Evolutionary conservation across 2,113 vertebrate genomes (phyloP).

Genomic region (Gymnorhina tibicen): DNA sequence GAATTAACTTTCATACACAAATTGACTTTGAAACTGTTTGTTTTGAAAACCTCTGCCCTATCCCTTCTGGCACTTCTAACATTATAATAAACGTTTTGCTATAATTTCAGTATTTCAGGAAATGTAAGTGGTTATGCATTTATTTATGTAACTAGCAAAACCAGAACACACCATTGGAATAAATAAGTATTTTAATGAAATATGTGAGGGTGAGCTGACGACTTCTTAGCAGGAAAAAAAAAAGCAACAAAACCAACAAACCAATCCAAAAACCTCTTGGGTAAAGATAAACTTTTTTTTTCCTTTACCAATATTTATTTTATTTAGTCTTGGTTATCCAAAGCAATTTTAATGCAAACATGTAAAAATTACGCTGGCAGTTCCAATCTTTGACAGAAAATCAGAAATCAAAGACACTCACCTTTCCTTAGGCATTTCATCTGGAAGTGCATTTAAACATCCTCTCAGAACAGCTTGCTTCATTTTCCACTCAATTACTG

Average conservation of each 20-base stretch:
- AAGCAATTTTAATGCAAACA: neutral
- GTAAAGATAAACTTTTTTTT: neutral
- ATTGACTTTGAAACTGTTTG: constrained; percentile 29
- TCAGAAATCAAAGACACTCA: neutral
- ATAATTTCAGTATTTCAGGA: neutral
- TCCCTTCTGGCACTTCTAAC: constrained; percentile 17
- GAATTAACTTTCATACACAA: neutral
- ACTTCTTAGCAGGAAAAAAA: neutral
- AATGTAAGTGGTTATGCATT: neutral
- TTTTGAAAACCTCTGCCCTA: constrained; percentile 49
- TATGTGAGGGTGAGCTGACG: neutral
- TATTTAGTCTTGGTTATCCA: neutral
- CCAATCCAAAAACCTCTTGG: neutral
- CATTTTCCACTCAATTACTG: neutral
- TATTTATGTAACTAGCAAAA: constrained; percentile 1
- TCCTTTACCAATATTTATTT: neutral
- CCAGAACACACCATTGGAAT: neutral
- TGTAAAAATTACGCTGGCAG: neutral
- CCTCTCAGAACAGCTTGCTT: neutral
- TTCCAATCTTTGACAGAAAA: neutral
- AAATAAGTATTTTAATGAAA: neutral
- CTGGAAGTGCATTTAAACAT: neutral
- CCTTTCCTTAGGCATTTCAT: neutral
- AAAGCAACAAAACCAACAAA: neutral
- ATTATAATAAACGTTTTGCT: neutral